Conservation (phyloP, 53 echinoderm and acorn worm species). For the Patiria pectinifera region DNA sequence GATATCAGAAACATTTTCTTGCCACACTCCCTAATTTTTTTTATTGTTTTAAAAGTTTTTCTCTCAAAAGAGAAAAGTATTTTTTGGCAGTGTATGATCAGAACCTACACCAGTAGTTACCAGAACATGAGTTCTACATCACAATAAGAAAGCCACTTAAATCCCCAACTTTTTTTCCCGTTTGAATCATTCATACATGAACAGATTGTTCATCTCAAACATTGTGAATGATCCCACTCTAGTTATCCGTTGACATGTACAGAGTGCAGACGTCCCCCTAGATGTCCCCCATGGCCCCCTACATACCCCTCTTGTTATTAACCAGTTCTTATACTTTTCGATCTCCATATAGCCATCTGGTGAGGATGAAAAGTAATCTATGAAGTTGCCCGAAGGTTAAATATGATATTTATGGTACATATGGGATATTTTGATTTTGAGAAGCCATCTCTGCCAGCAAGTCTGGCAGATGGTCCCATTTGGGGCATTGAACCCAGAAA, state of each 20-base stretch:
- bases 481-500: not conserved
- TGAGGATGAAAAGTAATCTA: constrained; percentile 19
- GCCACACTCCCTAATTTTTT: no score
- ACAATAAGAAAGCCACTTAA: no score
- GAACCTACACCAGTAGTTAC: no score
- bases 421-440: not conserved
- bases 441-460: not conserved
- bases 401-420: constrained; percentile 19
- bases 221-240: not conserved
- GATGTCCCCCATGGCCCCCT: not conserved
- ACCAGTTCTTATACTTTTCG: not conserved
- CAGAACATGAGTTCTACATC: no score
- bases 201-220: not conserved
- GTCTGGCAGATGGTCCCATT: not conserved
- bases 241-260: not conserved
- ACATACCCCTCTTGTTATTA: not conserved
- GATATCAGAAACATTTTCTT: no score
- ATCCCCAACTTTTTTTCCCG: no score
- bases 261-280: not conserved
- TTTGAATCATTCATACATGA: no score
- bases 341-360: constrained; percentile 7
- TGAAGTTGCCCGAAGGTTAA: constrained; percentile 33
- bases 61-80: no score
- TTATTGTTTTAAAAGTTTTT: no score
- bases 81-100: no score